Base-by-base conservation (phyloP, 64 coral and sea anemone species). In the Exaiptasia diaphana region DNA sequence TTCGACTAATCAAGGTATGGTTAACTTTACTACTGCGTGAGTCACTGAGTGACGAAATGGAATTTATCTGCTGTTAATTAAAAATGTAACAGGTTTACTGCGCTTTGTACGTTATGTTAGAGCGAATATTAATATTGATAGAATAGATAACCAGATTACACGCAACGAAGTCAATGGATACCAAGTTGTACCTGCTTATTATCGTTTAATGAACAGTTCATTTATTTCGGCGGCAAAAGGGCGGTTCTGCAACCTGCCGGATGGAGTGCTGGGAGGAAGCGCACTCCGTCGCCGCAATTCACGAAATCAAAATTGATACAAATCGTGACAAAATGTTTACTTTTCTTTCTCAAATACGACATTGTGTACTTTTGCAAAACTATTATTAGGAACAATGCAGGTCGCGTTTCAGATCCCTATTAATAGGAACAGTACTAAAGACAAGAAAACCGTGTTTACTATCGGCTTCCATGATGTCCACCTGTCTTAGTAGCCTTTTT, bases 1-100 rank as follows among this genome's bases (percentile, higher is more conserved):
- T 30, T 49, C 38, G 5, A 73, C 41, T 27, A 73, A 41, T 11
- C 69, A 73, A 73, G 69, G 69, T 73, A 73, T 31, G 44, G 21
- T 6, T 8, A 23, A 26, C 38, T 28, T 36, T 27, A 31, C 39
- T 30, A 26, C 11, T 45, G 3, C 18, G 1, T 73, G 14, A 41
- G 15, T 5, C 39, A 73, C 21, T 14, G 21, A 17, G 10, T 52
- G 10, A 52, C 49, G 49, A 12, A n/a, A 52, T 12, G n/a, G n/a
- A 52, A 12, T 52, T 52, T 52, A 52, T 52, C 49, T n/a, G 10
- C 49, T n/a, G n/a, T 12, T 12, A 10, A 12, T 12, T 52, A 12
- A 52, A 52, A 52, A 52, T n/a, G n/a, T 52, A 52, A 52, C n/a
- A 10, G 10, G 10, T 10, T 12, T 52, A 52, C 10, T 52, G 49